A percentile compares a stretch with the other conserved stretches of the same genome.
Evolutionary conservation across 2,113 vertebrate genomes (phyloP).

Genomic region (Rafetus swinhoei): DNA sequence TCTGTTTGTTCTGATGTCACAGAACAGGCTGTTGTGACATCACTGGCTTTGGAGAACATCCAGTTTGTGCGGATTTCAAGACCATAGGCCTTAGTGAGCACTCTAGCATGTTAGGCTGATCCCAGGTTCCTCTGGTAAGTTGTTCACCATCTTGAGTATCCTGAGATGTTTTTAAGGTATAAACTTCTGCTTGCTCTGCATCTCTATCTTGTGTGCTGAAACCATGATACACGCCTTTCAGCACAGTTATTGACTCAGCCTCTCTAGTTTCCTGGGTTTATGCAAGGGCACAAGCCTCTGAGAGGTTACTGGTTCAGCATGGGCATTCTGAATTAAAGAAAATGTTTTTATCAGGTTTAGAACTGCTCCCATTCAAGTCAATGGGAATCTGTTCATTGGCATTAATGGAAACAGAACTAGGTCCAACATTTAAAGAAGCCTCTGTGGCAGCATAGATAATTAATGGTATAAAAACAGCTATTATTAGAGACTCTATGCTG

Average conservation of each 20-base stretch:
- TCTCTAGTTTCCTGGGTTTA: neutral
- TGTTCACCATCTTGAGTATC: neutral
- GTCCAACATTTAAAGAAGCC: neutral
- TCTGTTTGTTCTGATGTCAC: neutral
- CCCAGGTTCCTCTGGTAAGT: neutral
- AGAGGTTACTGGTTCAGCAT: neutral
- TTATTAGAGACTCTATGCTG: neutral
- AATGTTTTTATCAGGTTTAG: neutral
- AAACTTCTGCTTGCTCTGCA: neutral
- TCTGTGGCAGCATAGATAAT: neutral
- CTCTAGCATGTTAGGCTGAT: neutral
- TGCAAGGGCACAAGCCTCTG: neutral
- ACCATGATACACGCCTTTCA: neutral
- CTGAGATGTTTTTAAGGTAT: neutral
- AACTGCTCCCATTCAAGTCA: fast-evolving
- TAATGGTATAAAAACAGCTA: neutral
- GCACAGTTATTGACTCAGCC: neutral
- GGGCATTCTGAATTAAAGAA: neutral
- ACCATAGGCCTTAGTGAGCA: neutral
- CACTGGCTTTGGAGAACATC: neutral
- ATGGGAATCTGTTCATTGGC: neutral
- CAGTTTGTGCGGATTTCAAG: neutral
- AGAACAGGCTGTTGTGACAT: neutral
- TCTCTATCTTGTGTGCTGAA: neutral
- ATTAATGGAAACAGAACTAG: neutral